Conservation (phyloP, 1,140 invertebrate species). For the Sinonovacula constricta region DNA sequence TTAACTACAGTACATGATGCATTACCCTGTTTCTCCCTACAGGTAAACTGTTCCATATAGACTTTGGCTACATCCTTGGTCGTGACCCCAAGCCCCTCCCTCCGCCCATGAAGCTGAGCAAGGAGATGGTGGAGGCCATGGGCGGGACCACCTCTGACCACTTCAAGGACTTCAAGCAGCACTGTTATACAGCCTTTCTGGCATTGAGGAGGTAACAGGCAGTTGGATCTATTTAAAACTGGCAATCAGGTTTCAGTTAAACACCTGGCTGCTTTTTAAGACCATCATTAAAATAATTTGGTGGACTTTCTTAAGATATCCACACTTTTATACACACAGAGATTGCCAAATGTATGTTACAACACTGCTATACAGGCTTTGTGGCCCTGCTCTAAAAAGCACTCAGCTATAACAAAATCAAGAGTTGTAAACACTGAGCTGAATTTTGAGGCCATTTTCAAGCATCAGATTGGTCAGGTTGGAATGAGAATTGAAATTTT, state of each 20-base stretch:
- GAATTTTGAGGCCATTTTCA: no score
- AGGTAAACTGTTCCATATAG: conserved; percentile 98
- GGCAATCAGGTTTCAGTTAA: neutral
- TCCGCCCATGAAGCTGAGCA: conserved; percentile 98
- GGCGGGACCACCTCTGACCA: conserved; percentile 93
- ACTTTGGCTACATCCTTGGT: conserved; percentile 99
- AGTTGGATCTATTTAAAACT: neutral
- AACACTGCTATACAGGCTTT: no score
- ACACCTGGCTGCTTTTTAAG: no score
- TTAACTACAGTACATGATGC: neutral
- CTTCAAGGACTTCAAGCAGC: conserved; percentile 95
- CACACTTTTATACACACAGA: no score
- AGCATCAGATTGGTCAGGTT: no score
- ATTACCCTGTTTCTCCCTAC: conserved; percentile 44
- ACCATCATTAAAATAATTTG: no score
- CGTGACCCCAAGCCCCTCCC: conserved; percentile 98
- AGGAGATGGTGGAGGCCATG: conserved; percentile 99
- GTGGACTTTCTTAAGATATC: no score
- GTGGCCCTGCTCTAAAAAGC: no score
- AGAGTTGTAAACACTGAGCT: no score
- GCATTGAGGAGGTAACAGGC: conserved; percentile 91
- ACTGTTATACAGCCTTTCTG: conserved; percentile 97
- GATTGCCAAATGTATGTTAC: no score
- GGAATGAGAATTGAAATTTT: no score
- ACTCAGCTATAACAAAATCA: no score